Base-by-base conservation (phyloP, 2,113 vertebrate species). In the Etheostoma cragini region DNA sequence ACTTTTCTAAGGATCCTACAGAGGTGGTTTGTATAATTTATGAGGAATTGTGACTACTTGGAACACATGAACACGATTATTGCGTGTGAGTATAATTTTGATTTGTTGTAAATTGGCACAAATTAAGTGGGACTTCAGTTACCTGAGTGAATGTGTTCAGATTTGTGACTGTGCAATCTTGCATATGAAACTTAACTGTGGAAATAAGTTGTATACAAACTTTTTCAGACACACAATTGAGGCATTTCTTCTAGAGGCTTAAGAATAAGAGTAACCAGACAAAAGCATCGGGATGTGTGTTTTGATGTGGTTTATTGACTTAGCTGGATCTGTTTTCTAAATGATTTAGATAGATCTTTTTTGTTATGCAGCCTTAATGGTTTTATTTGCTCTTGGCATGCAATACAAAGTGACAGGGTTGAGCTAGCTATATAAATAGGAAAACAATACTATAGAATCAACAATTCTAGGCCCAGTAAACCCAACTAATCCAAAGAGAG, bases 51-150 rank as follows among this genome's bases (percentile, higher is more conserved):
- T 76, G 60, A 65, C 78, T 82, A 50, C 33, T 68, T 70, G 56
- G 65, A 82, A 72, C 64, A 47, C 26, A 15, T 93, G 87, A 91
- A 92, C 56, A 92, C 89, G 90, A 87, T 89, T 80, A 33, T 76
- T 79, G 67, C 77, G 67, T n/a, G 46, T 88, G 11, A 61, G 66
- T 68, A 60, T 74, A 30, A 75, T 78, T 80, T 85, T 72, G 17
- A 71, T 67, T 60, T 83, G 47, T 82, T 76, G 77, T 84, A 83
- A 57, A 60, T 86, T 81, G 66, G 75, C 76, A 84, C 78, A 88
- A 26, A 65, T 72, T 26, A 56, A 72, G 60, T 79, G 22, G 56
- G 8, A 17, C 56, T 17, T 52, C 22, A 71, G 22, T 80, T 75
- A 22, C 62, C 53, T 53, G 46, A 87, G 26, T 87, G 68, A 85